Evolutionary conservation across 2,113 vertebrate genomes (phyloP), one percentile per base, ranked within the genome.

Genomic region (Urocolius indicus): DNA sequence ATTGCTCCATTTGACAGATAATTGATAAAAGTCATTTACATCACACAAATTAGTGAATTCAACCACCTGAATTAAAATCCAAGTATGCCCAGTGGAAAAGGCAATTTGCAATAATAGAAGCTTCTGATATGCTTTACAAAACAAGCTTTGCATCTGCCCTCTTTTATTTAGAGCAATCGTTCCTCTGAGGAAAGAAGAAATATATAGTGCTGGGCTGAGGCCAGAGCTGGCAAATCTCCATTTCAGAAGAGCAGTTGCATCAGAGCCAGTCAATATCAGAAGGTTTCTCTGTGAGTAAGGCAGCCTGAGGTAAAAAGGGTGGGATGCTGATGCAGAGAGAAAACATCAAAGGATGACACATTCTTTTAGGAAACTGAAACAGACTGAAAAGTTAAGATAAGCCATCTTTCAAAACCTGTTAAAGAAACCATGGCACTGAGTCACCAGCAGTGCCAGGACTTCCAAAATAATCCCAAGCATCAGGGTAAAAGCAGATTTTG

Each of bases 211-310:
- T 93, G 95, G 96, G 93, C 34, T 0, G 2, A 74, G 43, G 93
- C 97, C 94, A 96, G 87, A 0, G 0, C 80, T 93, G 95, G 95
- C 93, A 95, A 78, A 84, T 90, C 74, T 97, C 89, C 81, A 95
- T 76, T 93, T 94, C 90, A 91, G 84, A 94, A 77, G 63, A 90
- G 77, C 71, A 89, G 67, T 88, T 96, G 94, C 83, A 92, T 91
- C 94, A 96, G 94, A 93, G 61, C 61, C 85, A 78, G 89, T 84
- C 90, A 80, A 87, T 78, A 92, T 43, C 20, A 6, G 91, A 85
- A 91, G 82, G 69, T 86, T 92, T 92, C 93, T 91, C 82, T 86
- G 74, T 91, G 91, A 96, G 95, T 93, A 92, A 89, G 92, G 96
- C 89, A 84, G 93, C 91, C 90, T 0, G 4, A 49, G 84, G 93